Evolutionary conservation across 2,888 invertebrate genomes (phyloP), one percentile per base, ranked within the genome.

Genomic region (Heterodera filipjevi): DNA sequence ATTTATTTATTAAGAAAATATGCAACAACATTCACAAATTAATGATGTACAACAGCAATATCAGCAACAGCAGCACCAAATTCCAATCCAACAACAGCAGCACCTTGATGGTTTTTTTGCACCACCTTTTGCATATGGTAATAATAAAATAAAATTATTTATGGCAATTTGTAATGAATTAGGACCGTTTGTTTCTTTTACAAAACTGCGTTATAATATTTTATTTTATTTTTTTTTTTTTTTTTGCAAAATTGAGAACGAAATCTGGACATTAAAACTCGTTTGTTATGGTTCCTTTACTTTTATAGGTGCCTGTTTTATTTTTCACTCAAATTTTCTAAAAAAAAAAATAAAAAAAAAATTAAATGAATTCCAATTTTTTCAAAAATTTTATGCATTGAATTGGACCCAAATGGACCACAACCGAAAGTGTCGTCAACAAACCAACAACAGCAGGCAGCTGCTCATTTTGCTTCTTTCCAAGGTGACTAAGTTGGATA

Each of bases 61-160:
- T 19, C 49, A 53, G 27, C 59, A 33, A 8, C 74, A 46, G 53
- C 49, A 49, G 59, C 53, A 46, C n/a, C 75, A 75, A n/a, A 53
- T 49, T 32, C 75, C 64, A 64, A 32, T 32, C 46, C 68, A 66
- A 19, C 68, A 66, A 22, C 44, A 33, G 14, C 75, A 46, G 27
- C 53, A 59, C 30, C 44, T 75, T 64, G 75, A 75, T 10, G 75
- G 75, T 5, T 75, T 75, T 66, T 75, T 75, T 75, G 75, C 75
- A 2, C 75, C 75, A 19, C 75, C 75, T 53, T 75, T 75, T 75
- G 75, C 75, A 44, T 75, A 53, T 39, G 75, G 75, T 75, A 59
- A 59, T 22, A 27, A 6, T 6, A 53, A 6, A 53, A 19, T 19
- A 53, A 19, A 53, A 53, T 53, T 53, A 19, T n/a, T n/a, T n/a